Evolutionary conservation across 2,797 vertebrate species (phyloP), one percentile per base, ranked within the genome.

Genomic region (Molossus alvarezi): DNA sequence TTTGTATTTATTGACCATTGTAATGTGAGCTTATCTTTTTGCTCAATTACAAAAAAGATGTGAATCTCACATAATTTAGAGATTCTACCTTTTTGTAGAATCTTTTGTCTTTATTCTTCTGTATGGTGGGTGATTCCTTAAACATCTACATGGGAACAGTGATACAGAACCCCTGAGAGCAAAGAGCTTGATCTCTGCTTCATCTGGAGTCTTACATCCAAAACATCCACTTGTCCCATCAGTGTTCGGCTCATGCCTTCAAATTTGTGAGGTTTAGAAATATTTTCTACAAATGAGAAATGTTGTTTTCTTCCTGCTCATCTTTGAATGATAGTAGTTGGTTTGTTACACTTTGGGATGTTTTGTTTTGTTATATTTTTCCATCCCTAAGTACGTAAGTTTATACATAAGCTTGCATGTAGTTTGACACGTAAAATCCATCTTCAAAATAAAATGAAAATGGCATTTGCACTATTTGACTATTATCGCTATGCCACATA

Each of bases 361-460:
- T 80, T 62, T 6, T 55, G 12, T 88, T 94, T 90, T 89, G 29
- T 53, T 67, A 5, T 33, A 2, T 23, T 73, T 96, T 90, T n/a
- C 62, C 45, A 29, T 62, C 9, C 27, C 71, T 62, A 37, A 64
- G 12, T 72, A 57, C 11, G 0, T 58, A 69, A 53, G 51, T 84
- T 84, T 53, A 17, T 55, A 25, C 14, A 14, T 67, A 69, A 84
- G 14, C 53, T 67, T 55, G n/a, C 64, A 37, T 69, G 82, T 58
- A 75, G 33, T 89, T 97, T 96, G 72, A 72, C 73, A 45, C 45
- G 88, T 81, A 91, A 93, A 88, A 65, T 73, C 64, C 41, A 67
- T 55, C 67, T 72, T 88, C 67, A 73, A 89, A 93, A 77, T 25
- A 76, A 25, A 96, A 73, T 87, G 88, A 60, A 97, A 96, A 85